Evolutionary conservation across 1,140 invertebrate species (phyloP), one percentile per base, ranked within the genome.

Genomic region (Lasioglossum albipes): DNA sequence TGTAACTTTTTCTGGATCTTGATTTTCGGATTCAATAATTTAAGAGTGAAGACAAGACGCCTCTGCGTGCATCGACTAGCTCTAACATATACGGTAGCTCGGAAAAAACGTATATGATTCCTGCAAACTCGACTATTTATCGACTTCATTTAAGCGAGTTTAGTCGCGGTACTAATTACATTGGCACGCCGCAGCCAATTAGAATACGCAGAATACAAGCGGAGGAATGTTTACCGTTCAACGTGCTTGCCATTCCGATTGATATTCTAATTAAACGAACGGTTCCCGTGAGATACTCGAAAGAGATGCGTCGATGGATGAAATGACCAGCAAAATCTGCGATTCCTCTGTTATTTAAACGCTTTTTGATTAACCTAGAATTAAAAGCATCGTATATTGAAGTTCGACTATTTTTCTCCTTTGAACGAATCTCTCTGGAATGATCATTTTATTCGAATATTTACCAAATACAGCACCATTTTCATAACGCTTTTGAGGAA

Each of bases 131-230:
- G 57, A 9, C 45, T 72, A 54, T 78, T 78, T 72, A 71, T 77
- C 67, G 45, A n/a, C 10, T 62, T 22, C 45, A 49, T 77, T 71
- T 18, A 64, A 52, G n/a, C 68, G 59, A 52, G 64, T 64, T 62
- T 52, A 72, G 59, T 31, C 10, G 20, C 13, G 52, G 5, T 22
- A 52, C 65, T 78, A 78, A 78, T 72, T 64, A 41, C 64, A 64
- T 78, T 72, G 76, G 76, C 76, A 72, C 68, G 76, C 76, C 27
- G 68, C 41, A 20, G 16, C n/a, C 68, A 78, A 78, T 78, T 78
- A 78, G 76, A 71, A 42, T 78, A 54, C 5, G 27, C 59, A 20
- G 67, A 22, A 57, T 41, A 9, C 7, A 20, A 52, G 66, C 18
- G 12, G 20, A 20, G 22, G 13, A 70, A 6, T 61, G 13, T 77